These are phyloP conservation scores for Drosophila kambysellisi DNA, from an alignment of 2,888 invertebrate species.

Conservation along the genomic window DNA sequence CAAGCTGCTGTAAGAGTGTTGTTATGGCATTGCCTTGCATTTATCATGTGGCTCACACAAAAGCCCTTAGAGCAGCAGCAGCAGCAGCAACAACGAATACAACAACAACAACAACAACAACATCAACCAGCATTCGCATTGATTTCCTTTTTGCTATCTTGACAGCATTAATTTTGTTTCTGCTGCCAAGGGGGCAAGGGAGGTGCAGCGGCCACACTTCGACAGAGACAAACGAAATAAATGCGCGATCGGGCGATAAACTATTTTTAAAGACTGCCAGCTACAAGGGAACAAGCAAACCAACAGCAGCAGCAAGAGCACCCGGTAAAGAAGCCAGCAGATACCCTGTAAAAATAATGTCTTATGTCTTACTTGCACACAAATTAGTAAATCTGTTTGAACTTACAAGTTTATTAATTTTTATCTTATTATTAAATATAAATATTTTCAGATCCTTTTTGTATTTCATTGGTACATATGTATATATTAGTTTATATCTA, in stretches of 20 bases:
- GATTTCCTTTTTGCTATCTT: constrained; percentile 80
- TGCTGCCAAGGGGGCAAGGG: constrained; percentile 1
- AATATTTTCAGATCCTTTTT: neutral
- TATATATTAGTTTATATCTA: neutral
- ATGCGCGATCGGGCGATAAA: constrained; percentile 81
- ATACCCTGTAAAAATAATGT: constrained; percentile 19
- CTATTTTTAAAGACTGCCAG: constrained; percentile 79
- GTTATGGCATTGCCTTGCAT: constrained; percentile 67
- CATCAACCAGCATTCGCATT: constrained; percentile 57
- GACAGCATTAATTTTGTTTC: constrained; percentile 72
- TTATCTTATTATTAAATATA: neutral
- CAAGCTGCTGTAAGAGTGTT: constrained; percentile 51
- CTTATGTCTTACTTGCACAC: neutral
- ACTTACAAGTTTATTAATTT: neutral
- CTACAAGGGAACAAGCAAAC: constrained; percentile 61
- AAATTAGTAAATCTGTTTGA: neutral
- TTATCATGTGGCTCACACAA: constrained; percentile 77
- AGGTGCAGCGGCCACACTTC: constrained; percentile 63
- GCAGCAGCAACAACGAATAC: constrained; percentile 22
- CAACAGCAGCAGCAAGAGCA: constrained; percentile 34
- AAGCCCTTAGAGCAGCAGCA: constrained; percentile 63
- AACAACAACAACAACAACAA: constrained; percentile 19
- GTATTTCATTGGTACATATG: neutral
- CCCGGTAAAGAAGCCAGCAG: neutral
- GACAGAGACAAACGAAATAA: constrained; percentile 80